phyloP scores from a whole-genome alignment of 1,140 invertebrate species.

The Aporrectodea caliginosa region DNA sequence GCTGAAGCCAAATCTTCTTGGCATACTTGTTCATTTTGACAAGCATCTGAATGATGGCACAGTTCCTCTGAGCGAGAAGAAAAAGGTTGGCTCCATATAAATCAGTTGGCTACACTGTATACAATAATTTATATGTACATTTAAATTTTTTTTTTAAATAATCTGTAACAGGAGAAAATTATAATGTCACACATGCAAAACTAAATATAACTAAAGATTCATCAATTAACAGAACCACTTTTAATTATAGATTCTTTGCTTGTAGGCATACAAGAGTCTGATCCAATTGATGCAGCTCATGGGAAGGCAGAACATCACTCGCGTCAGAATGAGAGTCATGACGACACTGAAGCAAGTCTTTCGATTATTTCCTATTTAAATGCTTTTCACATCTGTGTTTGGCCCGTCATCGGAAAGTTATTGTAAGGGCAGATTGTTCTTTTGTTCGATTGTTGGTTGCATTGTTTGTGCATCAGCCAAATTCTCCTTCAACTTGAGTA shows the following conservation, averaged over 20 bases:
- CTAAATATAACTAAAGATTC: background rate
- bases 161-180: constrained; percentile 62
- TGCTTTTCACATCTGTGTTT: background rate
- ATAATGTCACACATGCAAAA: background rate
- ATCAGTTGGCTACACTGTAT: constrained; percentile 56
- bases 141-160: constrained; percentile 55
- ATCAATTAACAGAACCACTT: constrained; percentile 68
- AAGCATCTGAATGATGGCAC: constrained; percentile 65
- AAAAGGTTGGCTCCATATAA: constrained; percentile 64
- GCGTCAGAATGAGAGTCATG: constrained; percentile 77
- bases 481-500: too few relatives aligned
- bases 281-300: constrained; percentile 60
- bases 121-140: background rate
- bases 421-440: background rate
- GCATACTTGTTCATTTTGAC: constrained; percentile 76
- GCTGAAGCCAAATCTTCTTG: constrained; percentile 72
- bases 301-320: constrained; percentile 71
- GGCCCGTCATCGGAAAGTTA: background rate
- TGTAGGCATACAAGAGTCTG: constrained; percentile 54
- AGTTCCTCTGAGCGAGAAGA: constrained; percentile 66
- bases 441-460: too few relatives aligned
- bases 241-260: too few relatives aligned
- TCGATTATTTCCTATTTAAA: too few relatives aligned
- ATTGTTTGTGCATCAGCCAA: too few relatives aligned
- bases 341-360: constrained; percentile 64